A percentile compares a stretch with the other conserved stretches of the same genome.
Evolutionary conservation across 2,797 vertebrate genomes (phyloP).

Genomic region (Triplophysa yarkandensis): DNA sequence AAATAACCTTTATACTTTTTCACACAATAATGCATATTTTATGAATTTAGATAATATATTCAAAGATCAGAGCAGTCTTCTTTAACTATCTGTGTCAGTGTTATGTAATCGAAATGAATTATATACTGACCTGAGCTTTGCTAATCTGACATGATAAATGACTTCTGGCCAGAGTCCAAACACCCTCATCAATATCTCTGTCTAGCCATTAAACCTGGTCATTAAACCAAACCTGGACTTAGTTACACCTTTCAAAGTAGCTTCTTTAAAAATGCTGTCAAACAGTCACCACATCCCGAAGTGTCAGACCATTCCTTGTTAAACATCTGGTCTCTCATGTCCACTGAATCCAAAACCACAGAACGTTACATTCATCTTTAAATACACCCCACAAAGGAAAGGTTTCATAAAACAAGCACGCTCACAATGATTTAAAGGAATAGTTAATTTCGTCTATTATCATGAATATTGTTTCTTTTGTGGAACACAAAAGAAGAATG

Average conservation of each 20-base stretch:
- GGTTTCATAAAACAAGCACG: neutral
- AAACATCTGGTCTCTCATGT: constrained; percentile 1
- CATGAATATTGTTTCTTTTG: no score
- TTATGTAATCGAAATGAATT: neutral
- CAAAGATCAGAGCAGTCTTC: neutral
- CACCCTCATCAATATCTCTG: constrained; percentile 9
- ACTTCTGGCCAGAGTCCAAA: constrained; percentile 10
- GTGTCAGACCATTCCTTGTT: neutral
- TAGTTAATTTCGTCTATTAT: no score
- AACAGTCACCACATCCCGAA: neutral
- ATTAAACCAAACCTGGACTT: neutral
- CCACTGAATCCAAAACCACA: constrained; percentile 2
- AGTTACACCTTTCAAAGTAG: constrained; percentile 15
- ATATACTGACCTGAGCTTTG: neutral
- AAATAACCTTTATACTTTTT: no score
- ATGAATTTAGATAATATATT: neutral
- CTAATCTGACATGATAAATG: constrained; percentile 25
- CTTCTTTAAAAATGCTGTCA: constrained; percentile 6
- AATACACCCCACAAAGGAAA: neutral
- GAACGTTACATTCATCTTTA: neutral
- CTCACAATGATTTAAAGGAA: neutral
- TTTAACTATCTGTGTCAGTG: constrained; percentile 4
- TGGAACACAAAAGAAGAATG: no score
- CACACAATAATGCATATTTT: no score
- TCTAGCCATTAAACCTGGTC: constrained; percentile 26